Conservation (phyloP, 2,113 vertebrate species). For the Mirounga angustirostris region DNA sequence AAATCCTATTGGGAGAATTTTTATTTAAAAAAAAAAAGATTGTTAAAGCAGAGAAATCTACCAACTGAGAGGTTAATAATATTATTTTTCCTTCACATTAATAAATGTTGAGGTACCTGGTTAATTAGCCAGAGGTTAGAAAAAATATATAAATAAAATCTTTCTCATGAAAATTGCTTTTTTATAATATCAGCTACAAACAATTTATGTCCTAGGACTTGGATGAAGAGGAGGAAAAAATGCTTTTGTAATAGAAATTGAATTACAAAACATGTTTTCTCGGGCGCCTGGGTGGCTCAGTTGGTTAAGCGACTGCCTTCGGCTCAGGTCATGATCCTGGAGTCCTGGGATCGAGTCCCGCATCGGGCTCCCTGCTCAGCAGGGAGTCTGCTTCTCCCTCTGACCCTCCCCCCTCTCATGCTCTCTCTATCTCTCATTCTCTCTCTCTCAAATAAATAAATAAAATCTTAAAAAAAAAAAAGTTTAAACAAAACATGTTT, state of each 20-base stretch:
- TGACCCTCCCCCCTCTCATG: too few relatives aligned
- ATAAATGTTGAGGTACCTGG: neutral
- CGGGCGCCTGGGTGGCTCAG: too few relatives aligned
- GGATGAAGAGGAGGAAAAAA: neutral
- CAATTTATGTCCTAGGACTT: neutral
- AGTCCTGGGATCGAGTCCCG: too few relatives aligned
- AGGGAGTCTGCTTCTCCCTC: too few relatives aligned
- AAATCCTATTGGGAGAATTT: conserved; percentile 37
- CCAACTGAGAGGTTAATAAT: neutral
- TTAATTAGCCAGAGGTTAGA: conserved; percentile 3
- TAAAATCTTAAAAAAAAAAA: too few relatives aligned
- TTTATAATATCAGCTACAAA: neutral
- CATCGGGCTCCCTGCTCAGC: too few relatives aligned
- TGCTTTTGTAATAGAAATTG: neutral
- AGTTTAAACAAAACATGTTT: neutral
- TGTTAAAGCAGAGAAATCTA: conserved; percentile 24
- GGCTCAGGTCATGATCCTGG: too few relatives aligned
- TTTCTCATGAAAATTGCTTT: neutral
- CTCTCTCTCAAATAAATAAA: too few relatives aligned
- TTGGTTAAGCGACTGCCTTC: too few relatives aligned
- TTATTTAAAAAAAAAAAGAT: neutral
- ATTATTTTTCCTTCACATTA: neutral
- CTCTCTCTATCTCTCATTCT: too few relatives aligned
- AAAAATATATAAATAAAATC: conserved; percentile 15
- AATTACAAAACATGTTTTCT: neutral